Evolutionary conservation across 2,888 invertebrate species (phyloP), one percentile per base, ranked within the genome.

Genomic region (Sinotaia quadrata): DNA sequence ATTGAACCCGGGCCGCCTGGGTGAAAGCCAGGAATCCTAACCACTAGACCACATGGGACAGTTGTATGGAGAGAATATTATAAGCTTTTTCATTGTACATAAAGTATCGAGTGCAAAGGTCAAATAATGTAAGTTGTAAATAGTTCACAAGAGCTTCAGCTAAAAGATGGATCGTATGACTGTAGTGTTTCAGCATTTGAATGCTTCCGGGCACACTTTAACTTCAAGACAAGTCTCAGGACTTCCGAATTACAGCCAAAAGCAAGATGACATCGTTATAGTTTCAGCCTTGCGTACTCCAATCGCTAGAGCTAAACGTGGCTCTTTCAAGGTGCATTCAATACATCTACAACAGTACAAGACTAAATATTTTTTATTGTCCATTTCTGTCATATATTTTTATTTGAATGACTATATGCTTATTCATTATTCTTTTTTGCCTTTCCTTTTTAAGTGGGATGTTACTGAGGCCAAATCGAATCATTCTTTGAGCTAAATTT

Each of bases 181-280:
- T 7, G 76, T 76, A 37, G 56, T 81, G 10, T 68, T 77, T 8
- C 56, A 68, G 4, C 78, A 80, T 67, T 36, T 80, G 54, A 70
- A 67, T 24, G 37, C 67, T 12, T 62, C 58, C 12, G 37, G 18
- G 4, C 51, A 60, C 18, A 24, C 29, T 18, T 66, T 72, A n/a
- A 67, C 59, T 0, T 51, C 61, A 15, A 52, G 72, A 10, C 67
- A 59, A 59, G 67, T 69, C 21, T 68, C 75, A 33, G 67, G 71
- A 8, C 72, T 75, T 66, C 58, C 74, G 0, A 73, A 69, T 60
- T 72, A 71, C 7, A 75, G 21, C 18, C 33, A 31, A 34, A 69
- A 63, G 37, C 58, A 79, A 15, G 84, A 93, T 47, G 85, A 85
- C 65, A 78, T 87, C 37, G 85, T 86, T 15, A 80, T 87, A 65